Percentiles rank a stretch among this genome's conserved stretches.
Conservation (phyloP, 2,113 vertebrate genomes). For the Diphyllodes magnificus region DNA sequence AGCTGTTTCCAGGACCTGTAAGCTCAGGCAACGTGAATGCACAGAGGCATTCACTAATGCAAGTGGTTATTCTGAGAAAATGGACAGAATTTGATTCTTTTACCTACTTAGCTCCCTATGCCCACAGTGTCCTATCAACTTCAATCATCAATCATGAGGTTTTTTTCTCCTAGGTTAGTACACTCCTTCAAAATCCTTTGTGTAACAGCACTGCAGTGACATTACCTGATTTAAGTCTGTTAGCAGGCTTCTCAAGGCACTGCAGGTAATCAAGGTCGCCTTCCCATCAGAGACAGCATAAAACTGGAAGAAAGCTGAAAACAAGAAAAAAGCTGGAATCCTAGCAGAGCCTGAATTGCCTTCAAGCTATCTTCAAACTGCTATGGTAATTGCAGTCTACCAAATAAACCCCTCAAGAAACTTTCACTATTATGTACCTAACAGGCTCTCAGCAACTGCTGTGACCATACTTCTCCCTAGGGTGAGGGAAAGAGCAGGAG, state of each 20-base stretch:
- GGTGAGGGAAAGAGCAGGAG: not conserved
- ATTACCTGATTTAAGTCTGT: conserved; percentile 81
- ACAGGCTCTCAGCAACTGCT: not conserved
- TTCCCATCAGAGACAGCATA: conserved; percentile 43
- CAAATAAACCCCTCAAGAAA: not conserved
- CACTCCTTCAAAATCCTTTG: not conserved
- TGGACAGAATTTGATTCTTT: not conserved
- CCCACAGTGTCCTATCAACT: not conserved
- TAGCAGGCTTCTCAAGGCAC: conserved; percentile 73
- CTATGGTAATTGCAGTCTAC: not conserved
- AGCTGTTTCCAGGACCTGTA: not conserved
- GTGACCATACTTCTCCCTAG: not conserved
- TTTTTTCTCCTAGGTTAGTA: not conserved
- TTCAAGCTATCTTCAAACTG: not conserved
- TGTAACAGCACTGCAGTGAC: not conserved
- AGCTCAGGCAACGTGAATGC: not conserved
- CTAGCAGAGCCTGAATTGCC: not conserved
- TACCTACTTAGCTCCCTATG: not conserved
- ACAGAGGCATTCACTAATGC: not conserved
- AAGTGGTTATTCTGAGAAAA: not conserved
- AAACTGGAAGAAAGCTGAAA: conserved; percentile 75
- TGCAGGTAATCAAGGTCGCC: conserved; percentile 60
- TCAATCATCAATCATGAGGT: not conserved
- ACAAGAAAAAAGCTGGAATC: not conserved
- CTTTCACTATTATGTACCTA: not conserved